A percentile compares a stretch with the other conserved stretches of the same genome.
These are phyloP conservation scores for Diglossa cyanea DNA, from an alignment of 2,797 vertebrate species.

Conservation along the genomic window DNA sequence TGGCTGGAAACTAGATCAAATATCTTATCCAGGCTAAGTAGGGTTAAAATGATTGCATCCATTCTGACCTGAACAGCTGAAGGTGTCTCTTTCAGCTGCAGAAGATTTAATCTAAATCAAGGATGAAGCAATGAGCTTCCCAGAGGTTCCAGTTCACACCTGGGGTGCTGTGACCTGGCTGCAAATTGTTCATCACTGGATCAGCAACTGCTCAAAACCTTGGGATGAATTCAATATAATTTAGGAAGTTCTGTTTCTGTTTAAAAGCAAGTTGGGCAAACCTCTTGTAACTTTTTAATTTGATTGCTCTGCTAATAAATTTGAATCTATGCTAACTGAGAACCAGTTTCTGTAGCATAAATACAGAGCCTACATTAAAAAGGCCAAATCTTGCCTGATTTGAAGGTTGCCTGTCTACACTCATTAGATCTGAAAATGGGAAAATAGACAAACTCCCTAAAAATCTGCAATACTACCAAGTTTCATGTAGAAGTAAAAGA, in stretches of 20 bases:
- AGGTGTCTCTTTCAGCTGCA: neutral
- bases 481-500: neutral
- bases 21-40: neutral
- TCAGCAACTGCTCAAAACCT: neutral
- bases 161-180: neutral
- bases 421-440: neutral
- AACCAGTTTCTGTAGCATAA: neutral
- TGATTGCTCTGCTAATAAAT: neutral
- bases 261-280: neutral
- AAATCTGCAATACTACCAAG: neutral
- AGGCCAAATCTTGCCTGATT: neutral
- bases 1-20: neutral
- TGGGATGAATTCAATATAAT: neutral
- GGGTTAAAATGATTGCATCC: neutral
- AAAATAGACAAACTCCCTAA: neutral
- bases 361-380: neutral
- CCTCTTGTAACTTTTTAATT: neutral
- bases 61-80: conserved; percentile 45
- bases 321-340: neutral
- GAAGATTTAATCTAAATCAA: neutral
- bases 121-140: conserved; percentile 39
- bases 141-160: conserved; percentile 40
- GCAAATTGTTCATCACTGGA: neutral
- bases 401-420: neutral
- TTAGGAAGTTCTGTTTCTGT: neutral